Evolutionary conservation across 2,888 invertebrate species (phyloP).

Genomic region (Diplolepis rosae): DNA sequence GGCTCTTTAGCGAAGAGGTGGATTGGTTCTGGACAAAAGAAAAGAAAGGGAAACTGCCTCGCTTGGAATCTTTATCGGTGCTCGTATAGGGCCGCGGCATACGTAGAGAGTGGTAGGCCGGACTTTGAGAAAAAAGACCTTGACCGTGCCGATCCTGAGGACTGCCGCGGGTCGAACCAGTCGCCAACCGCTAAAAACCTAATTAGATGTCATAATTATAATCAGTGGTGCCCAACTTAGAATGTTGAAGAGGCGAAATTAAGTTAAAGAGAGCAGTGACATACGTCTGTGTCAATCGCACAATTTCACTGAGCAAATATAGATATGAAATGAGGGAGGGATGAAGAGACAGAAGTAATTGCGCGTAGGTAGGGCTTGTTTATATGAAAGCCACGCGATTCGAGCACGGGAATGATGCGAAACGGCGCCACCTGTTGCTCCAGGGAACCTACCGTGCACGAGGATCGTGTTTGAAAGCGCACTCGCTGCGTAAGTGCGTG

Average conservation of each 20-base stretch:
- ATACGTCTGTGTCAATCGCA: neutral
- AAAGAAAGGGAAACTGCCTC: conserved; percentile 49
- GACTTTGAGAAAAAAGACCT: conserved; percentile 58
- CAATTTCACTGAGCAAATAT: neutral
- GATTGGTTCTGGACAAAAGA: conserved; percentile 61
- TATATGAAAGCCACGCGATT: conserved; percentile 16
- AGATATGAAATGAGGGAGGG: neutral
- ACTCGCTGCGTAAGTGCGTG: conserved; percentile 27
- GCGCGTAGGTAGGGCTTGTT: conserved; percentile 8
- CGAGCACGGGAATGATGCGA: conserved; percentile 10
- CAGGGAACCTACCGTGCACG: neutral
- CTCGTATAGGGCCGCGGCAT: conserved; percentile 40
- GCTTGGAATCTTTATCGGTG: conserved; percentile 58
- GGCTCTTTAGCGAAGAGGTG: conserved; percentile 35
- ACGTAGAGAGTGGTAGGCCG: conserved; percentile 39
- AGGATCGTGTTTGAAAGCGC: conserved; percentile 21
- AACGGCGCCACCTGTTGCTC: conserved; percentile 26
- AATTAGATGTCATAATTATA: conserved; percentile 73
- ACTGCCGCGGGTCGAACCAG: conserved; percentile 58
- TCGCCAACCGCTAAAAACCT: conserved; percentile 69
- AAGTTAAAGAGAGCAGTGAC: neutral
- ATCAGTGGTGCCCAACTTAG: conserved; percentile 64
- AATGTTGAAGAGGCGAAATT: neutral
- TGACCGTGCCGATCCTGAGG: conserved; percentile 56
- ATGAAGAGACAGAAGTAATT: neutral